Evolutionary conservation across 2,113 vertebrate species (phyloP).

Genomic region (Phalacrocorax pelagicus): DNA sequence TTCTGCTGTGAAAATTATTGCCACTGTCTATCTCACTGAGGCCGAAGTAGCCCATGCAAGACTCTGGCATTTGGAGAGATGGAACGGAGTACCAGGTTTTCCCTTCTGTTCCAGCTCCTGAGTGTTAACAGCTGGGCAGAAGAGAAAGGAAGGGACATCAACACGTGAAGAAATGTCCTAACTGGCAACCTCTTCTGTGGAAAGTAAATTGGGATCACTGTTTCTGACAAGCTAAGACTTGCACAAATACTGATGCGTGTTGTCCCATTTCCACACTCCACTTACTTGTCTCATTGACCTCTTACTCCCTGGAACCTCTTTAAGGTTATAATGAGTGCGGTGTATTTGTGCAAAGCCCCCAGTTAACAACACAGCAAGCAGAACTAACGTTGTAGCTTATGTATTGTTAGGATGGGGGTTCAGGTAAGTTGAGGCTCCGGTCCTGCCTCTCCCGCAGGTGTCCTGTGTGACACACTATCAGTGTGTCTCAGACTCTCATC

Average conservation of each 20-base stretch:
- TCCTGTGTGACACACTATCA: not conserved
- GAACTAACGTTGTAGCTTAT: not conserved
- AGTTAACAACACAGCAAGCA: not conserved
- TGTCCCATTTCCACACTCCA: not conserved
- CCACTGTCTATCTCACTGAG: not conserved
- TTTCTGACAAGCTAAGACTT: not conserved
- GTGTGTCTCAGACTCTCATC: not conserved
- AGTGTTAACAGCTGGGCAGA: not conserved
- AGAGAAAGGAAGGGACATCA: not conserved
- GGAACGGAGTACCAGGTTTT: not conserved
- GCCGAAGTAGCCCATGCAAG: not conserved
- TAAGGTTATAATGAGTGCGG: not conserved
- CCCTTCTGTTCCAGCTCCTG: not conserved
- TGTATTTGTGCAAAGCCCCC: not conserved
- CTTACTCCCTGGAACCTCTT: not conserved
- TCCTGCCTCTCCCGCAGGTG: not conserved
- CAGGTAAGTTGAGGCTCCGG: not conserved
- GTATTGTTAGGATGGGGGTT: not conserved
- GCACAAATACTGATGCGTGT: accelerated
- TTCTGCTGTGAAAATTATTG: not conserved
- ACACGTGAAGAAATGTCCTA: not conserved
- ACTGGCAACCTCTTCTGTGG: not conserved
- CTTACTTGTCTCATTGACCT: not conserved
- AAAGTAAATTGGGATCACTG: not conserved
- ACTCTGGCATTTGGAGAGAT: not conserved